Base-by-base conservation (phyloP, 2,888 invertebrate genomes). In the Coronaproctus castanopsis region DNA sequence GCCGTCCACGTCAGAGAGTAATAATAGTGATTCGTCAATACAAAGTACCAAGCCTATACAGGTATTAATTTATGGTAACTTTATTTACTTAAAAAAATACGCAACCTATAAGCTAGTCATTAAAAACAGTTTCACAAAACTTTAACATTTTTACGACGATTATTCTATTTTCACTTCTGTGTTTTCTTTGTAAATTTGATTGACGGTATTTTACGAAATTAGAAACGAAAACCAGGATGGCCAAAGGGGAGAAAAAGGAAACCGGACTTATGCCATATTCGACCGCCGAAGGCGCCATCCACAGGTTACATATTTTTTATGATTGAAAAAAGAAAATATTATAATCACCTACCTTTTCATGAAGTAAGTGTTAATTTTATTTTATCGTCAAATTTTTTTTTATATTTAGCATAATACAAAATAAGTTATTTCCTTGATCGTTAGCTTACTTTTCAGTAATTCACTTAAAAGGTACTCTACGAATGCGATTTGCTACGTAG, bases 191-290 rank as follows among this genome's bases (percentile, higher is more conserved):
- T n/a, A n/a, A n/a, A n/a, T n/a, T n/a, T n/a, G n/a, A n/a, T n/a
- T n/a, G n/a, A n/a, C n/a, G n/a, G n/a, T n/a, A n/a, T n/a, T n/a
- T n/a, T n/a, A n/a, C n/a, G n/a, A n/a, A n/a, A n/a, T n/a, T n/a
- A n/a, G 65, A 77, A 77, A 68, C 71, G 73, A 57, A 71, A 76
- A 65, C 78, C 78, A 62, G 79, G 79, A 0, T 79, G 79, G 79
- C 79, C 79, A 1, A 79, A 79, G 68, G 79, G 79, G 1, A 72
- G 77, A 58, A 78, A 77, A 68, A 68, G 79, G 24, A 78, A 78
- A 67, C 75, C 75, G 62, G 62, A 74, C 54, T 68, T 75, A 50
- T 72, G 74, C 66, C 69, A 74, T 51, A 65, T 69, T 21, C 68
- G 68, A 57, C 75, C 76, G 1, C 78, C 78, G 1, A 76, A 77